A percentile compares a stretch with the other conserved stretches of the same genome.
Conservation (phyloP, 64 coral and sea anemone genomes). For the Pocillopora verrucosa region DNA sequence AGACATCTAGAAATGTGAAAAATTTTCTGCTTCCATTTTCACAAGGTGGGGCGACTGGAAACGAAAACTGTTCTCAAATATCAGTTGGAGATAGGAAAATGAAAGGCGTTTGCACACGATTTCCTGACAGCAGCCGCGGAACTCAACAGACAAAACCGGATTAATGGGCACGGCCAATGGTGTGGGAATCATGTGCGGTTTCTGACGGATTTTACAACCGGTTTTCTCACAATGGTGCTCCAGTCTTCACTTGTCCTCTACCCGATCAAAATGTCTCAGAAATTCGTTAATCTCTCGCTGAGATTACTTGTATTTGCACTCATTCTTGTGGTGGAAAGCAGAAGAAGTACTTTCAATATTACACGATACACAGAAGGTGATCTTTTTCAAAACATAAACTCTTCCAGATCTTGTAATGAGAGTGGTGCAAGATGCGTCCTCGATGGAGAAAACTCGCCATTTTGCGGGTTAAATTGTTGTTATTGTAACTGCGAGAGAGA, state of each 20-base stretch:
- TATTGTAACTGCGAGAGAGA: background rate
- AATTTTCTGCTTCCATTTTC: background rate
- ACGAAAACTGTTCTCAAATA: constrained; percentile 21
- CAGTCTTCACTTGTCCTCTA: background rate
- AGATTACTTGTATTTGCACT: background rate
- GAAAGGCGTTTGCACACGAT: background rate
- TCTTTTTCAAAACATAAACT: constrained; percentile 23
- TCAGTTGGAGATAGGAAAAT: background rate
- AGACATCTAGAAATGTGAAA: background rate
- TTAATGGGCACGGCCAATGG: background rate
- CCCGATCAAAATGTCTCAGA: constrained; percentile 19
- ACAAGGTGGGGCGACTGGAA: background rate
- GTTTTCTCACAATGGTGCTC: background rate
- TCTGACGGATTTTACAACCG: background rate
- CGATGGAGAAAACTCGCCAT: constrained; percentile 27
- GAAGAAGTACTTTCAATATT: constrained; percentile 20
- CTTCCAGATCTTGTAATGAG: constrained; percentile 24
- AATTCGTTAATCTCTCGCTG: background rate
- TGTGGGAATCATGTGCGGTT: background rate
- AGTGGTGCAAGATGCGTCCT: constrained; percentile 13
- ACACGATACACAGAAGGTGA: constrained; percentile 16
- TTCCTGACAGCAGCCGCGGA: background rate
- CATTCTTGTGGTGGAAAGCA: constrained; percentile 5
- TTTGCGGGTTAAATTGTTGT: constrained; percentile 15
- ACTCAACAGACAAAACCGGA: background rate